phyloP scores from a whole-genome alignment of 2,113 vertebrate genomes.

The Meleagris gallopavo region DNA sequence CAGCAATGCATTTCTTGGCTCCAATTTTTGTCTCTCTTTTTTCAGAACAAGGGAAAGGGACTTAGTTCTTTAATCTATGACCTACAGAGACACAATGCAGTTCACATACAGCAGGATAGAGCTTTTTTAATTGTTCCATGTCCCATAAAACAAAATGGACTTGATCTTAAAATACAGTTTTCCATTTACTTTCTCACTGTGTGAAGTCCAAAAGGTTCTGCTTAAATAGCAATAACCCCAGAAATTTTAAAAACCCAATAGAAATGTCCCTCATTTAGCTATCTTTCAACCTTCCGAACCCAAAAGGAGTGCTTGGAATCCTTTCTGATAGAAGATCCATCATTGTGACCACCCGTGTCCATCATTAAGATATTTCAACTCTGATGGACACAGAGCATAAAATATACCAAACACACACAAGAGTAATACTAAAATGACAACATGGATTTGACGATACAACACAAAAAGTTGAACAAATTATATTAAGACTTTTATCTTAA shows the following conservation, averaged over 20 bases:
- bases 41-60: neutral
- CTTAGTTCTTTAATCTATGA: neutral
- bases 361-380: neutral
- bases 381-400: neutral
- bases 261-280: neutral
- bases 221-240: neutral
- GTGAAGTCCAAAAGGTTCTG: neutral
- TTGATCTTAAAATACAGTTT: neutral
- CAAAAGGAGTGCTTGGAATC: neutral
- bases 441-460: neutral
- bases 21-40: neutral
- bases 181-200: neutral
- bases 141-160: neutral
- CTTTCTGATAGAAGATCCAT: neutral
- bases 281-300: neutral
- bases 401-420: neutral
- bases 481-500: constrained; percentile 40
- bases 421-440: neutral
- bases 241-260: neutral
- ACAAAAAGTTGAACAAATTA: neutral
- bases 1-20: neutral
- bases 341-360: neutral
- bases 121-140: neutral
- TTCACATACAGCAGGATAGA: neutral
- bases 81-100: neutral